Evolutionary conservation across 2,888 invertebrate species (phyloP), one percentile per base, ranked within the genome.

Genomic region (Epicampocera succincta): DNA sequence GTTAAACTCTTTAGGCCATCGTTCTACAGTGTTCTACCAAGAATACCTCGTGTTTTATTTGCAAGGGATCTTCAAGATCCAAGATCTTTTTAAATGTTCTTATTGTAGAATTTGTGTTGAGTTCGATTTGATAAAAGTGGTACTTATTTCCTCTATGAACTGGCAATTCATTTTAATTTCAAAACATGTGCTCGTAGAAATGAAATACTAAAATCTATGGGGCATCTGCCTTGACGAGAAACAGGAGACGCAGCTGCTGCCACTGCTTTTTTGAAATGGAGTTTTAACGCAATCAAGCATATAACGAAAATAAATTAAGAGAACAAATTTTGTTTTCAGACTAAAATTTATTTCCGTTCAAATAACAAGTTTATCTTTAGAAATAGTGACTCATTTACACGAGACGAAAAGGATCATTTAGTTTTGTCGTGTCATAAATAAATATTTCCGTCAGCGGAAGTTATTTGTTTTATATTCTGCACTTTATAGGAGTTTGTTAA

Each of bases 171-270:
- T 29, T 29, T 29, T 4, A 9, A 8, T 4, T 33, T 8, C 33
- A 33, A 8, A 33, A 3, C 8, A 33, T 8, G 8, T 33, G 8
- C 9, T 8, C 8, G 1, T 9, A 33, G 3, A 33, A 4, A 33
- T 33, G 8, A 4, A 33, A 33, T 56, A 19, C 60, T n/a, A 8
- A 21, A 38, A 33, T 17, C 44, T 33, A 21, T 48, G 38, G 17
- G 56, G 54, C 80, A 74, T 69, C 50, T 69, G 74, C 74, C 66
- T 13, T 60, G 58, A 66, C 78, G 78, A 58, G 8, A 11, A 25
- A 54, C n/a, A 44, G 6, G 29, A 29, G 42, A 15, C 60, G 33
- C 25, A 38, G 33, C 80, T 69, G 80, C 63, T 80, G 69, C 25
- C 9, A 21, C 15, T 25, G 15, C n/a, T 40, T 48, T 60, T 17